A percentile compares a stretch with the other conserved stretches of the same genome.
Evolutionary conservation across 2,888 invertebrate genomes (phyloP).

Genomic region (Sphaerophoria rueppellii): DNA sequence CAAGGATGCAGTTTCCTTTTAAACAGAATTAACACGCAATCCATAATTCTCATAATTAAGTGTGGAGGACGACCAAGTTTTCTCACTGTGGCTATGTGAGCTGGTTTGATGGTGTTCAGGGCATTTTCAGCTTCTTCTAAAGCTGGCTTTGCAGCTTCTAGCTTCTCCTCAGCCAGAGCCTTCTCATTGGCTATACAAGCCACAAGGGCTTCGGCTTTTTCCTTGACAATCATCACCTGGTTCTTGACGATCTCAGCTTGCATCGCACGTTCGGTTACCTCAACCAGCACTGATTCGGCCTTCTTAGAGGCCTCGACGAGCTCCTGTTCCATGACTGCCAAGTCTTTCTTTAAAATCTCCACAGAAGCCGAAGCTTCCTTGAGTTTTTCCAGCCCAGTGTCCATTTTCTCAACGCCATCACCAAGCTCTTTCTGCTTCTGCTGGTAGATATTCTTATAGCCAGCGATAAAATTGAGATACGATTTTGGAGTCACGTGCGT

Average conservation of each 20-base stretch:
- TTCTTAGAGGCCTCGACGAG: constrained; percentile 95
- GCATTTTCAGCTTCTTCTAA: constrained; percentile 97
- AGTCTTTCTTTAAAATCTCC: constrained; percentile 93
- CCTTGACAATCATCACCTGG: constrained; percentile 97
- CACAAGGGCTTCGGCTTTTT: constrained; percentile 95
- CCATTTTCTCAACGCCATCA: constrained; percentile 95
- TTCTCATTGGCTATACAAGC: constrained; percentile 95
- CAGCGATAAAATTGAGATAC: constrained; percentile 96
- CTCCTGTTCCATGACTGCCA: constrained; percentile 97
- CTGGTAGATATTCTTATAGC: constrained; percentile 96
- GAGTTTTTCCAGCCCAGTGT: constrained; percentile 96
- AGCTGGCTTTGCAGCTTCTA: constrained; percentile 97
- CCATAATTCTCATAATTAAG: constrained; percentile 99
- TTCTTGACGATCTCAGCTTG: constrained; percentile 98
- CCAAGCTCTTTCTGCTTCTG: constrained; percentile 94
- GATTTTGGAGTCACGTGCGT: constrained; percentile 99
- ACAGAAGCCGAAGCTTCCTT: constrained; percentile 98
- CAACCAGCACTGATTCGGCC: constrained; percentile 92
- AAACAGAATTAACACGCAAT: constrained; percentile 96
- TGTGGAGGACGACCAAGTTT: constrained; percentile 98
- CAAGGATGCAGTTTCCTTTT: constrained; percentile 93
- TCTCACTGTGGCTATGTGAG: constrained; percentile 96
- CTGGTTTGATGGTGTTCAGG: constrained; percentile 97
- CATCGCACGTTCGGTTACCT: constrained; percentile 96
- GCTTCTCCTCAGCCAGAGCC: constrained; percentile 93